Conservation (phyloP, 2,797 vertebrate genomes). For the Etheostoma nigrum region DNA sequence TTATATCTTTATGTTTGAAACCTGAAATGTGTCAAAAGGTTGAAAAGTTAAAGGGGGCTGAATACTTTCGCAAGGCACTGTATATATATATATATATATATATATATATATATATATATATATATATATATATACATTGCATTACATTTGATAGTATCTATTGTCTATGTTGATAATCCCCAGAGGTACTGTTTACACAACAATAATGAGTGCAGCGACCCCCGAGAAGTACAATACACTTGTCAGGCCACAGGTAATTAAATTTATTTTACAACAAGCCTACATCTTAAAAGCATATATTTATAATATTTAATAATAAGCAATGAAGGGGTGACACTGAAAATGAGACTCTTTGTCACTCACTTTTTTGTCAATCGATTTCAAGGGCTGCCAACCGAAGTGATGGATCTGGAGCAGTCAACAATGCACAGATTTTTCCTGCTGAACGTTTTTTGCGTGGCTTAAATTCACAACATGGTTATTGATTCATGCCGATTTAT, state of each 20-base stretch:
- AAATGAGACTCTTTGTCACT: not conserved
- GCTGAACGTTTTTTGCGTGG: fast-evolving
- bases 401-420: not conserved
- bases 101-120: too few relatives aligned
- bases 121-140: not conserved
- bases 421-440: not conserved
- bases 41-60: too few relatives aligned
- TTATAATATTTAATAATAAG: not conserved
- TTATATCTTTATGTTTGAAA: too few relatives aligned
- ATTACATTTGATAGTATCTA: not conserved
- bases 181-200: constrained; percentile 84
- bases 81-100: too few relatives aligned
- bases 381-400: constrained; percentile 54
- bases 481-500: constrained; percentile 1
- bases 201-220: constrained; percentile 81
- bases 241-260: constrained; percentile 73
- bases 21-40: too few relatives aligned
- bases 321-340: not conserved
- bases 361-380: constrained; percentile 13
- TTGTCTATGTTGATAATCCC: constrained; percentile 9
- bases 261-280: not conserved
- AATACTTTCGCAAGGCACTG: too few relatives aligned
- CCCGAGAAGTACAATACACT: constrained; percentile 78
- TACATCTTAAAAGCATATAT: not conserved
- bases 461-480: not conserved